Conservation (phyloP, 1,140 invertebrate genomes). For the Tetragnatha versicolor region DNA sequence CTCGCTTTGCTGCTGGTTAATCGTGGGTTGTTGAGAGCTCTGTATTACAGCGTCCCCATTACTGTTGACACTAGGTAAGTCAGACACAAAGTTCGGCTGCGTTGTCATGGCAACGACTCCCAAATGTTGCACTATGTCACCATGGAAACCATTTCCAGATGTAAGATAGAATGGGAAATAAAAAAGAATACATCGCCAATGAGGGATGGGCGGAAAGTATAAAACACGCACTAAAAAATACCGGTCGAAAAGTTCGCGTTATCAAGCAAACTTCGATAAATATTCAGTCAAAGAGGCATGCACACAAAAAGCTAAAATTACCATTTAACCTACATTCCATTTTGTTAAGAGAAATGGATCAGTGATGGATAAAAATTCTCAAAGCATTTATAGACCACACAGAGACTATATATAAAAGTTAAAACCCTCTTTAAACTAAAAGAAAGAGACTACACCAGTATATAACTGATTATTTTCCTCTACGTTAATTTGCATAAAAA, state of each 20-base stretch:
- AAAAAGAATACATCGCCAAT: slow-evolving; percentile 46
- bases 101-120: slow-evolving; percentile 46
- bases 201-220: slow-evolving; percentile 30
- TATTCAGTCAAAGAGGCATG: too few relatives aligned
- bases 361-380: too few relatives aligned
- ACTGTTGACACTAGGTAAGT: slow-evolving; percentile 47
- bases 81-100: slow-evolving; percentile 44
- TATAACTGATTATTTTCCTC: too few relatives aligned
- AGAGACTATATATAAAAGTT: too few relatives aligned
- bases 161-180: slow-evolving; percentile 26
- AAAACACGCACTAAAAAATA: slow-evolving; percentile 24
- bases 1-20: slow-evolving; percentile 8
- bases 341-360: too few relatives aligned
- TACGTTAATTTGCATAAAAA: too few relatives aligned
- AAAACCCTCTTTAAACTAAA: too few relatives aligned
- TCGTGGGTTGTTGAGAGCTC: not conserved
- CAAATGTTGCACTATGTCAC: slow-evolving; percentile 48
- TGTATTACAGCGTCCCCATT: slow-evolving; percentile 12
- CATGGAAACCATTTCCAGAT: slow-evolving; percentile 46
- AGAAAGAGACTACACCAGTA: too few relatives aligned
- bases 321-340: too few relatives aligned
- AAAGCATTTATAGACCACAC: too few relatives aligned
- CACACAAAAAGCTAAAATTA: too few relatives aligned
- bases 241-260: not conserved
- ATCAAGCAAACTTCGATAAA: too few relatives aligned